A percentile compares a stretch with the other conserved stretches of the same genome.
These are phyloP conservation scores for Leucozona laternaria DNA, from an alignment of 2,888 invertebrate species.

Conservation along the genomic window DNA sequence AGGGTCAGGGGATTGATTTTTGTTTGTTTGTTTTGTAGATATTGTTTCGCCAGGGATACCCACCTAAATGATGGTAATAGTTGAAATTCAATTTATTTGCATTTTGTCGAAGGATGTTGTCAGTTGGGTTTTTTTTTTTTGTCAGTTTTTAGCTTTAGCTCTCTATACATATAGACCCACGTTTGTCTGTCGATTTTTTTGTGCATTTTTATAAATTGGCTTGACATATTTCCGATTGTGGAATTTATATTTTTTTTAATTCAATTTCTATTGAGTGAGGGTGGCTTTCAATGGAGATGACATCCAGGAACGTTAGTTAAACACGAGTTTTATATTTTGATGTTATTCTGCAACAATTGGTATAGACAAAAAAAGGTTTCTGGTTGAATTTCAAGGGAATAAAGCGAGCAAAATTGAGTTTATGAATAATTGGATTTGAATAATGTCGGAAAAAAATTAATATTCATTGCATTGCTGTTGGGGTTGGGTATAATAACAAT, in stretches of 20 bases:
- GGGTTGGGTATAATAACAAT: background rate
- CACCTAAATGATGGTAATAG: constrained; percentile 42
- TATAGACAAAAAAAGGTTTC: background rate
- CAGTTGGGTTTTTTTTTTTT: background rate
- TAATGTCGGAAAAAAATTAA: background rate
- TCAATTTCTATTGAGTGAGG: constrained; percentile 20
- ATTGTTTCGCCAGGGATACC: background rate
- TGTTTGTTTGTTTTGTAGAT: constrained; percentile 15
- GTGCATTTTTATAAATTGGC: constrained; percentile 5
- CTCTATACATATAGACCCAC: background rate
- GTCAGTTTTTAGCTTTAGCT: background rate
- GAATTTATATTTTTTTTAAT: constrained; percentile 43
- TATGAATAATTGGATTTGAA: background rate
- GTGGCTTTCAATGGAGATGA: background rate
- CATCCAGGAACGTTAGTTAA: constrained; percentile 26
- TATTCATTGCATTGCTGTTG: background rate
- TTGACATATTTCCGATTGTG: constrained; percentile 30
- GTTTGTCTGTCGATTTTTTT: constrained; percentile 15
- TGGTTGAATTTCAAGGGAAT: background rate
- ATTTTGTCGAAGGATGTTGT: constrained; percentile 41
- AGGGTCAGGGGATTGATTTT: constrained; percentile 1
- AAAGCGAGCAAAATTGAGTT: background rate
- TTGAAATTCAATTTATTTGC: constrained; percentile 56
- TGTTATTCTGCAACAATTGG: constrained; percentile 3
- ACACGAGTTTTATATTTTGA: background rate